Evolutionary conservation across 1,140 invertebrate species (phyloP), one percentile per base, ranked within the genome.

Genomic region (Carposina sasakii): DNA sequence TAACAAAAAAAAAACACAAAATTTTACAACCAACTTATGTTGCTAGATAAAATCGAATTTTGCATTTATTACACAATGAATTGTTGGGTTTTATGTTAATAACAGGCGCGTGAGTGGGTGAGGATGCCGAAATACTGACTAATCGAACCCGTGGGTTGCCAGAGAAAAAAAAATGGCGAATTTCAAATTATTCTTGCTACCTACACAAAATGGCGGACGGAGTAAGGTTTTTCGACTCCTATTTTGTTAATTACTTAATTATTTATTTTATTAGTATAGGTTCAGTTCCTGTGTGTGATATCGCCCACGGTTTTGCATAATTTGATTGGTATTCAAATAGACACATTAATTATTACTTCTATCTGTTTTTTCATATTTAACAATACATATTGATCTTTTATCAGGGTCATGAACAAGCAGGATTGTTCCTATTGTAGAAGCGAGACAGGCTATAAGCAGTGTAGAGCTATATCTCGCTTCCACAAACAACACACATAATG

Each of bases 161-260:
- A 52, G 60, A 46, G 57, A 67, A 76, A 79, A 71, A 65, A 81
- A 78, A 78, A n/a, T 76, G 71, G 73, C 73, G n/a, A 78, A 81
- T 81, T 81, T 81, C 63, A 76, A 77, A 81, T 81, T 81, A 81
- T 81, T 68, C 66, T 76, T 67, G 62, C 77, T 77, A 60, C 77
- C 77, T 71, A 81, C 76, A 71, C n/a, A n/a, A n/a, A n/a, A n/a
- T n/a, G n/a, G n/a, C n/a, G n/a, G n/a, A n/a, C n/a, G n/a, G n/a
- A n/a, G n/a, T n/a, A n/a, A n/a, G n/a, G n/a, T n/a, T n/a, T n/a
- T n/a, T n/a, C n/a, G n/a, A 63, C 57, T 69, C 54, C 60, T 61
- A 64, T 50, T 57, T 66, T 68, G 63, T 76, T 75, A 76, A 79
- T 79, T 76, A 71, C 67, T 76, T 75, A 69, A 74, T 76, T 72